Base-by-base conservation (phyloP, 2,888 invertebrate species). In the Muschampia plurimacula region DNA sequence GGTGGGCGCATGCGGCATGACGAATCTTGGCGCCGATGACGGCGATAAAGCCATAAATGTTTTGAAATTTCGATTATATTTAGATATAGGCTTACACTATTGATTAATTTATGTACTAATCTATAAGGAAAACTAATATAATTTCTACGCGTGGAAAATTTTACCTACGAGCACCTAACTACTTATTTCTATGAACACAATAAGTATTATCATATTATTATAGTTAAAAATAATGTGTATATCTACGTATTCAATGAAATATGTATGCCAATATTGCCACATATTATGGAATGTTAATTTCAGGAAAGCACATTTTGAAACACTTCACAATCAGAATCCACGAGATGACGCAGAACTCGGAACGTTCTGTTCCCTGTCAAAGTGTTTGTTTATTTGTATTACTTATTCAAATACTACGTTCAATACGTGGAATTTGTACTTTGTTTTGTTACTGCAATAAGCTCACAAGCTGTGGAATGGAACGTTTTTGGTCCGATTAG, bases 1-100 rank as follows among this genome's bases (percentile, higher is more conserved):
- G 84, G 83, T 84, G 75, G 79, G 57, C 36, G 60, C 57, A 32
- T 57, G 57, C 9, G 28, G 87, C 84, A 81, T 83, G 78, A 82
- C 88, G 83, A 88, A 87, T 86, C 79, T 73, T 59, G 63, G 44
- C 64, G 69, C 52, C 15, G 57, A 10, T 7, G 39, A n/a, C n/a
- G n/a, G 22, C n/a, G 57, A 9, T 7, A 10, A 13, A 55, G 59
- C 67, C 59, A 32, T 57, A 46, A 59, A 67, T 32, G 59, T 68
- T 39, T 57, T 69, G 10, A 69, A 69, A 55, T 55, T 64, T 64
- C 6, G 52, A 22, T 55, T 49, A 32, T 2, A 15, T 39, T 13
- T 49, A 36, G 9, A 4, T 6, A 32, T 32, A 32, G 4, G 2
- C 1, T 2, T 39, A n/a, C 7, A 5, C 9, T 5, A 55, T 55